These are phyloP conservation scores for Xyrichtys novacula DNA, from an alignment of 2,797 vertebrate species.

Conservation along the genomic window DNA sequence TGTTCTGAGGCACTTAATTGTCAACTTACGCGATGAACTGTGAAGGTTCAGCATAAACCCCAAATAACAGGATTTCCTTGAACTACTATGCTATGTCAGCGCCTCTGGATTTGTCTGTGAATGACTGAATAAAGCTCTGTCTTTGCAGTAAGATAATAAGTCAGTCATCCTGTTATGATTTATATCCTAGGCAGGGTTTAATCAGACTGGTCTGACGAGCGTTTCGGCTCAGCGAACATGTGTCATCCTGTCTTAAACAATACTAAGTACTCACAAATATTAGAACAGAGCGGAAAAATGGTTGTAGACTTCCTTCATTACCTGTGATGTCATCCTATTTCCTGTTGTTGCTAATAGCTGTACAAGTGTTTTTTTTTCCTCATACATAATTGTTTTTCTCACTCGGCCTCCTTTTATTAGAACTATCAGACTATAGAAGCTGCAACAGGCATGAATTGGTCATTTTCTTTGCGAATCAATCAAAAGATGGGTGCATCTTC, in stretches of 20 bases:
- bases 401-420: not conserved
- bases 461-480: not conserved
- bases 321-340: not conserved
- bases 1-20: not conserved
- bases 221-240: conserved; percentile 7
- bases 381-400: too few relatives aligned
- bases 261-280: not conserved
- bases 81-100: not conserved
- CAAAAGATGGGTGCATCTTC: not conserved
- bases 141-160: not conserved
- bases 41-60: not conserved
- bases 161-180: not conserved
- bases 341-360: not conserved
- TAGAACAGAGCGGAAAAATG: not conserved
- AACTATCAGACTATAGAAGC: not conserved
- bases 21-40: not conserved
- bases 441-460: not conserved
- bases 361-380: too few relatives aligned
- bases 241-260: not conserved
- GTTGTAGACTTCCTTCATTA: not conserved
- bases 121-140: not conserved
- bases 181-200: not conserved
- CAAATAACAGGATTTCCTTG: conserved; percentile 3
- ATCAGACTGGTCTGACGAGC: conserved; percentile 19
- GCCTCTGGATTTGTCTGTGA: not conserved